Evolutionary conservation across 1,140 invertebrate genomes (phyloP).

Genomic region (Microplitis demolitor): DNA sequence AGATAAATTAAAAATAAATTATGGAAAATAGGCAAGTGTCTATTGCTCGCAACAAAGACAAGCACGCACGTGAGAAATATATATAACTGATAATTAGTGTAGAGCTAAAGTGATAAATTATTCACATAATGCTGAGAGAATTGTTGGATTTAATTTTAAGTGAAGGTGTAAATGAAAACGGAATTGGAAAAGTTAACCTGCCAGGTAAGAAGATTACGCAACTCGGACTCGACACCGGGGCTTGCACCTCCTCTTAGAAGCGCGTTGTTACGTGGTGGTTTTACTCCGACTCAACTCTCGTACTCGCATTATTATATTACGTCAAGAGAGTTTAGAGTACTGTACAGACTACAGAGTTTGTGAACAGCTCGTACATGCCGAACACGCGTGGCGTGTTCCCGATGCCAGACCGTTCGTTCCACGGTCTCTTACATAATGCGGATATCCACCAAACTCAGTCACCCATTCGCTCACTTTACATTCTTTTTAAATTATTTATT

Average conservation of each 20-base stretch:
- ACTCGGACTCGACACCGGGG: constrained; percentile 1
- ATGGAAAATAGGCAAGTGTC: too few species aligned
- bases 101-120: not conserved
- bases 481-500: not conserved
- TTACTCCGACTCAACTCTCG: not conserved
- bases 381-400: constrained; percentile 6
- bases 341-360: too few species aligned
- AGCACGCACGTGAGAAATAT: too few species aligned
- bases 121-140: not conserved
- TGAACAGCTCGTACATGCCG: not conserved
- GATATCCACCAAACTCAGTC: not conserved
- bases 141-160: not conserved
- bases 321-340: too few species aligned
- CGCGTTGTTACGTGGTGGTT: constrained; percentile 19
- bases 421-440: constrained; percentile 18
- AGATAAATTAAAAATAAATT: too few species aligned
- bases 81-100: not conserved
- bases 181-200: constrained; percentile 15
- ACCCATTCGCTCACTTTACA: not conserved
- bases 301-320: too few species aligned
- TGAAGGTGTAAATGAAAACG: constrained; percentile 9
- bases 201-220: constrained; percentile 6
- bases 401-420: not conserved
- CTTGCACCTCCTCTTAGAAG: constrained; percentile 3
- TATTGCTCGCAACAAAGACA: too few species aligned